These are phyloP conservation scores for Acanthurus leucopareius DNA, from an alignment of 2,797 vertebrate species.

Conservation along the genomic window DNA sequence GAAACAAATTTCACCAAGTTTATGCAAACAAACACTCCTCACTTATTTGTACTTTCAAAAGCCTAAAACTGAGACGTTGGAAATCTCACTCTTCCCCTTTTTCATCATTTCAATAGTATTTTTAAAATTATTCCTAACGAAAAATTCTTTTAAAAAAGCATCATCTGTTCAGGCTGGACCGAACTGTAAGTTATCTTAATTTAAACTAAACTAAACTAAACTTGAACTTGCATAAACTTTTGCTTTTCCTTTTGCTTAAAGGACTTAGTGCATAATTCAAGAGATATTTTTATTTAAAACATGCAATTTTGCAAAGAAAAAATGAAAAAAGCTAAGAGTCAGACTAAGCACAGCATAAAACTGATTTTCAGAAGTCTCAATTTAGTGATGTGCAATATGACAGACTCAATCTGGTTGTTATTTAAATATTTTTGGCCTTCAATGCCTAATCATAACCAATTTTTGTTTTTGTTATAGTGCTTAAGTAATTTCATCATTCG, in stretches of 20 bases:
- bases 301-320: not conserved
- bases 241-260: too few species aligned
- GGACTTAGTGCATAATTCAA: not conserved
- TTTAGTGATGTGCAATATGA: too few species aligned
- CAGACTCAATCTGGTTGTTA: too few species aligned
- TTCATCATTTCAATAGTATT: not conserved
- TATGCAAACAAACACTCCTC: conserved; percentile 65
- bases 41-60: conserved; percentile 43
- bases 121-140: not conserved
- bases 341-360: not conserved
- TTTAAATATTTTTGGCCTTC: too few species aligned
- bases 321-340: not conserved
- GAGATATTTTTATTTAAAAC: not conserved
- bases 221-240: too few species aligned
- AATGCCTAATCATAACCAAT: not conserved
- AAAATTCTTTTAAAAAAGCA: not conserved
- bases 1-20: conserved; percentile 70
- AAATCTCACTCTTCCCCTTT: conserved; percentile 57
- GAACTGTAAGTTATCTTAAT: too few species aligned
- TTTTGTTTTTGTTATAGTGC: not conserved
- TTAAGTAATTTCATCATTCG: not conserved
- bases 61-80: conserved; percentile 8
- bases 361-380: too few species aligned
- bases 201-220: too few species aligned
- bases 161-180: too few species aligned